Evolutionary conservation across 2,113 vertebrate species (phyloP), one percentile per base, ranked within the genome.

Genomic region (Istiophorus platypterus): DNA sequence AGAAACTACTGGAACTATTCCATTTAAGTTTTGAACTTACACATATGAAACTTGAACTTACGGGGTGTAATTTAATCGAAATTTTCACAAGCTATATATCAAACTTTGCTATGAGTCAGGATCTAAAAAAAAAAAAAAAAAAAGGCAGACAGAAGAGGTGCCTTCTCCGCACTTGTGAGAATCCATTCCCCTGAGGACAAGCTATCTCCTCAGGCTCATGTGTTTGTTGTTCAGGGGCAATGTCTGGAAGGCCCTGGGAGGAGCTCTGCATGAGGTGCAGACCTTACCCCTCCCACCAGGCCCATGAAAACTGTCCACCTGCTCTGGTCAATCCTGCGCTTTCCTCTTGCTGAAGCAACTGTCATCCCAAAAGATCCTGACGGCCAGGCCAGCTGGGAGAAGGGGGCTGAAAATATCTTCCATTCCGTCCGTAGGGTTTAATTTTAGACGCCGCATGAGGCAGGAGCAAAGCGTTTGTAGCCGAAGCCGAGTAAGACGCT

Each of bases 281-380:
- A 41, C 51, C 34, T 70, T 29, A 64, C 14, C 37, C 45, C 20
- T 47, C 31, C 69, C 12, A 4, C 26, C 57, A 57, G 49, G 49
- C 74, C 61, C 58, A 54, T 88, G 57, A 84, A 85, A 88, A 81
- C 18, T 20, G 54, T 78, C 72, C 94, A 95, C 87, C 94, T 96
- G 95, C 88, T 89, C 70, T 86, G 83, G 87, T 93, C 93, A 63
- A 13, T 91, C 85, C 26, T 0, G 1, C n/a, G 0, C 81, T 85
- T 81, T 76, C 80, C 68, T 86, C 69, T 77, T 72, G 84, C 83
- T 70, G 78, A 89, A 90, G 91, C 92, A 94, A 95, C 92, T 97
- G 96, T 96, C 96, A 96, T 91, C 93, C 96, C 91, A 92, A 96
- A 96, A 95, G 97, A 96, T 95, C 96, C 95, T 93, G 93, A 86